These are phyloP conservation scores for Eurytoma californica DNA, from an alignment of 2,888 invertebrate species.

Conservation along the genomic window DNA sequence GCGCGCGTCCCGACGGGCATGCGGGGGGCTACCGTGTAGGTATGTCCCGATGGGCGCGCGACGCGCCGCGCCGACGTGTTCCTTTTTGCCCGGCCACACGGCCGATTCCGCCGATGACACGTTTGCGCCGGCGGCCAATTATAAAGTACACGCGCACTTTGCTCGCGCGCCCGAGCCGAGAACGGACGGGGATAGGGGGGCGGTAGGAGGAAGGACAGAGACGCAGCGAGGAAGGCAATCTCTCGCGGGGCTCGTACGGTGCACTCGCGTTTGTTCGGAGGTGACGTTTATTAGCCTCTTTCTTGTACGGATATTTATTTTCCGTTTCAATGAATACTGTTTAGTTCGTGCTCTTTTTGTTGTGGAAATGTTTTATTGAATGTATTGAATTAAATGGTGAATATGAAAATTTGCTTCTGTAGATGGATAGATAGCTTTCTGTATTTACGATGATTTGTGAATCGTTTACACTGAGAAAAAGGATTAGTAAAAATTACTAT, in stretches of 20 bases:
- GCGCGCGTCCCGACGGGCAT: slow-evolving; percentile 34
- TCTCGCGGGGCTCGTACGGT: not conserved
- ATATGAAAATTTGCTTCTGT: too few species aligned
- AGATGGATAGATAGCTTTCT: too few species aligned
- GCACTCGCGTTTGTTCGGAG: slow-evolving; percentile 4
- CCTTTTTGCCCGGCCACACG: slow-evolving; percentile 21
- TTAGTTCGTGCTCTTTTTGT: not conserved
- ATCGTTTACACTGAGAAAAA: too few species aligned
- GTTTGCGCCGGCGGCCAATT: slow-evolving; percentile 44
- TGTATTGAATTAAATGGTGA: too few species aligned
- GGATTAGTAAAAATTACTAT: too few species aligned
- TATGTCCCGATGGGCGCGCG: slow-evolving; percentile 1
- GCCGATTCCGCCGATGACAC: slow-evolving; percentile 43
- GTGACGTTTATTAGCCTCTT: too few species aligned
- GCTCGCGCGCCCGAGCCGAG: slow-evolving; percentile 16
- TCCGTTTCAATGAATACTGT: not conserved
- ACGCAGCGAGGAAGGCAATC: too few species aligned
- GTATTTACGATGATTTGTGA: too few species aligned
- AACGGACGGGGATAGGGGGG: not conserved
- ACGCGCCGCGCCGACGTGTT: not conserved
- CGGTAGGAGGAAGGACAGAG: not conserved
- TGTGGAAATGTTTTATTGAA: not conserved
- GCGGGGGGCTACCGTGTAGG: slow-evolving; percentile 14
- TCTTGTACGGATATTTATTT: too few species aligned
- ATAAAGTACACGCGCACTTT: slow-evolving; percentile 51